Base-by-base conservation (phyloP, 2,888 invertebrate genomes). In the Erebia epiphron region DNA sequence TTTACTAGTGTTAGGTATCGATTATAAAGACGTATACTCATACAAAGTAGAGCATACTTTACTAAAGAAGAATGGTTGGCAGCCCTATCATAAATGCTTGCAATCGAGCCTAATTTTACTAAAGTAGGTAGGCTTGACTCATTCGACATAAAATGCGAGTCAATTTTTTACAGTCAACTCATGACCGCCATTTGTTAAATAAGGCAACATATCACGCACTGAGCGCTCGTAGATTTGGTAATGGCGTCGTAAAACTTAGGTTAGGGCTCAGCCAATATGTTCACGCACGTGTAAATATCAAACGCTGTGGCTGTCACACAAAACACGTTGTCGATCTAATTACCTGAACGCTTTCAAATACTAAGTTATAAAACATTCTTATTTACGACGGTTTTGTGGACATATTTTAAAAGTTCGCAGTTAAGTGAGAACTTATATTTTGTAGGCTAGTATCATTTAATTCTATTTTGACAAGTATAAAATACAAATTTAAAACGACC, bases 201-300 rank as follows among this genome's bases (percentile, higher is more conserved):
- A 35, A 71, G 67, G 67, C 69, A 60, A 69, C 64, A 71, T 67
- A 73, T 73, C 57, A 67, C 62, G 46, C 3, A n/a, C 52, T n/a
- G 65, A 62, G 57, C 41, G 69, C 54, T 71, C 67, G 57, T 73
- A 71, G 35, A 61, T 71, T 69, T 63, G 46, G 64, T 69, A 69
- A 73, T 67, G 49, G 69, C 46, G 2, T 41, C 65, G 65, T 73
- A 73, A 73, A 71, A 60, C 26, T 26, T 61, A 52, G 52, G 58
- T 58, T 16, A 68, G 60, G 41, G 49, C 62, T 43, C 56, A 8
- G 64, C 18, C 64, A 54, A 52, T 64, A 64, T 49, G 63, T 46
- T 65, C 46, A 61, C 58, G 35, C 46, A 61, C 58, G 35, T 21
- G 61, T 69, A 68, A 70, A 69, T 68, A 58, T 49, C 13, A 60